Evolutionary conservation across 2,797 vertebrate species (phyloP).

Genomic region (Garrulus glandarius): DNA sequence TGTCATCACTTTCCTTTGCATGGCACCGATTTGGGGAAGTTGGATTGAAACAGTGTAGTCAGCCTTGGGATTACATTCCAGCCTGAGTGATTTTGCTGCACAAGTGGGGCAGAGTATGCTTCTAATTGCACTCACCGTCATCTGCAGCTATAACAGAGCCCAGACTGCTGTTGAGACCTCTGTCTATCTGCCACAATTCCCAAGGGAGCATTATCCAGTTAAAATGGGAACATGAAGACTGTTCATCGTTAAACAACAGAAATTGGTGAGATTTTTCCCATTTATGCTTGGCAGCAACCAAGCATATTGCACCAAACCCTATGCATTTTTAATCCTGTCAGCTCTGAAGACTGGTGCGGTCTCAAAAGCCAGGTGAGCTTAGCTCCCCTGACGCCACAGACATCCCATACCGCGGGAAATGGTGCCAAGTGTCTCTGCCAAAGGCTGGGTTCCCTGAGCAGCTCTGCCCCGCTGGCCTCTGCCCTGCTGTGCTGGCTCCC

Average conservation of each 20-base stretch:
- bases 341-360: not conserved
- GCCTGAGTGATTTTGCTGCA: not conserved
- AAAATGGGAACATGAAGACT: not conserved
- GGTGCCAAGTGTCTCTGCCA: not conserved
- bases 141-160: not conserved
- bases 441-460: not conserved
- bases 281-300: not conserved
- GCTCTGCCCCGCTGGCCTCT: not conserved
- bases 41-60: not conserved
- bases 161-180: not conserved
- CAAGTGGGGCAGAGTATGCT: not conserved
- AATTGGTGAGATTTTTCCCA: not conserved
- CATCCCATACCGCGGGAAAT: not conserved
- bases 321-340: not conserved
- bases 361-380: not conserved
- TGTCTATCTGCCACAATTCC: not conserved
- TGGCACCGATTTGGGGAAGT: not conserved
- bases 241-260: not conserved
- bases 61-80: not conserved
- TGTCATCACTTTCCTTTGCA: not conserved
- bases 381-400: not conserved
- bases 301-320: not conserved
- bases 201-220: fast-evolving
- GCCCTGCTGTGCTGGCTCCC: not conserved
- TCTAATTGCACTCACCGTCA: not conserved